Percentiles rank a stretch among this genome's conserved stretches.
phyloP scores from a whole-genome alignment of 2,797 vertebrate genomes.

The Adrianichthys oophorus region DNA sequence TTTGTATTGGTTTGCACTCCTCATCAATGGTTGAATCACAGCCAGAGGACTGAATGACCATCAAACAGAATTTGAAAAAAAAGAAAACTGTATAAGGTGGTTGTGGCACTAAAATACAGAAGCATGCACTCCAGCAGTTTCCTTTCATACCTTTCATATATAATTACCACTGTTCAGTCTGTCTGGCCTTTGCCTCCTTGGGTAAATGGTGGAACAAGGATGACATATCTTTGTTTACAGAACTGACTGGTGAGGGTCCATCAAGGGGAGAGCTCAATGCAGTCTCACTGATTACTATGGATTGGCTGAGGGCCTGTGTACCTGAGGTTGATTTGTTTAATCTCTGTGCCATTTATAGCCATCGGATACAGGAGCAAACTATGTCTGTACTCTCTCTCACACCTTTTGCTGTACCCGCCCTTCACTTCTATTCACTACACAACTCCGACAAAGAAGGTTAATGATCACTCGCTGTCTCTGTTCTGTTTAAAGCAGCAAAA shows the following conservation, averaged over 20 bases:
- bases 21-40: constrained; percentile 62
- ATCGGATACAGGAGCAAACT: constrained; percentile 63
- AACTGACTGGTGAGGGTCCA: constrained; percentile 69
- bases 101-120: constrained; percentile 35
- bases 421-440: constrained; percentile 4
- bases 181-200: constrained; percentile 48
- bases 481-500: constrained; percentile 21
- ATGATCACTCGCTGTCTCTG: constrained; percentile 10
- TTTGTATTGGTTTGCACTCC: constrained; percentile 39
- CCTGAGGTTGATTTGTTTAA: constrained; percentile 77
- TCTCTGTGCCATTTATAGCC: constrained; percentile 75
- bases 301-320: constrained; percentile 65
- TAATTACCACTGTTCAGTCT: constrained; percentile 48
- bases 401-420: constrained; percentile 14
- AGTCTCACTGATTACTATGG: constrained; percentile 78
- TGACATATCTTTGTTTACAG: constrained; percentile 72
- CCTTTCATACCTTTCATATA: constrained; percentile 29
- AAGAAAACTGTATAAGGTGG: constrained; percentile 33
- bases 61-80: constrained; percentile 16
- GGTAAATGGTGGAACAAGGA: constrained; percentile 61
- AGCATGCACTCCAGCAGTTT: constrained; percentile 7
- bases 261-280: constrained; percentile 73
- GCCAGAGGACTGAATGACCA: constrained; percentile 43
- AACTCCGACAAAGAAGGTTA: constrained; percentile 6
- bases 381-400: constrained; percentile 33